Base-by-base conservation (phyloP, 2,888 invertebrate genomes). In the Macropis europaea region DNA sequence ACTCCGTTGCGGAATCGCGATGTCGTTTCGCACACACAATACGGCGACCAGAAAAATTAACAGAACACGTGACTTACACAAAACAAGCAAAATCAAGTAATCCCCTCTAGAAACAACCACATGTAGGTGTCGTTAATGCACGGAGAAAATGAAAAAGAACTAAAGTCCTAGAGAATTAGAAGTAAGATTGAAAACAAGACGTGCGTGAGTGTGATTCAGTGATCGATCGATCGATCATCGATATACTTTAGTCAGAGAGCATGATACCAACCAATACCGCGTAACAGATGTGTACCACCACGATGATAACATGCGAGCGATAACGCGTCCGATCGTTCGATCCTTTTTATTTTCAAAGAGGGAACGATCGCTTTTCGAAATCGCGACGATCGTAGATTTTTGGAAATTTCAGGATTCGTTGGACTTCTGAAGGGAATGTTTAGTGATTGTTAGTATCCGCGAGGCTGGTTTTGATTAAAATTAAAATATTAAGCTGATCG, bases 231-330 rank as follows among this genome's bases (percentile, higher is more conserved):
- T 24, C 43, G 54, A 42, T 42, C 52, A n/a, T 59, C 47, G 45
- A 73, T 77, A 77, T 76, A 77, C 79, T 71, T 71, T 73, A 60
- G 84, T 84, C 79, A 85, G n/a, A 57, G 84, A 84, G 80, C 83
- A 73, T 86, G 87, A 89, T 89, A 89, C 89, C 88, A 89, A 89
- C 88, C 85, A 88, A 85, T 77, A 88, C 84, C 86, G 79, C 76
- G 83, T 85, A 86, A 83, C 77, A 74, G 77, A 84, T 82, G 57
- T 82, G 57, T 84, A 84, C 84, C 87, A 88, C 85, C 86, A 86
- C 72, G 82, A 84, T 78, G 81, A 77, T 42, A 52, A 36, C 56
- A 42, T 52, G 57, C 50, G 19, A 30, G 38, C 50, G 19, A 28
- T 17, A 24, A 2, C 45, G 13, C 42, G 26, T 11, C 2, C 22